A percentile compares a stretch with the other conserved stretches of the same genome.
Evolutionary conservation across 1,140 invertebrate species (phyloP).

Genomic region (Apocrypta bakeri): DNA sequence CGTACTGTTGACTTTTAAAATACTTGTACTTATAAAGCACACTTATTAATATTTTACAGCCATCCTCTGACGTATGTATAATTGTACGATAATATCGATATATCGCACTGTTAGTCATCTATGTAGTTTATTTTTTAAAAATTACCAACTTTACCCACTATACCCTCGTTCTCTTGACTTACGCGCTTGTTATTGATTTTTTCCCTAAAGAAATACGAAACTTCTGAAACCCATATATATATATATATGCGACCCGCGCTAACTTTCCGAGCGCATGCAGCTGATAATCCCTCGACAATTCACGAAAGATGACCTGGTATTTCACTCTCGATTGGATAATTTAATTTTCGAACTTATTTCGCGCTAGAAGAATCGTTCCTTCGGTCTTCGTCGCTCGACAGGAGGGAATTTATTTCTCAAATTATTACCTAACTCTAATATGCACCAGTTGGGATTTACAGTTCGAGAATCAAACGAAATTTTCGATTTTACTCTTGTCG

Average conservation of each 20-base stretch:
- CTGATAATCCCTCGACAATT: neutral
- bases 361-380: neutral
- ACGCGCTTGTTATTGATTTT: neutral
- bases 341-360: neutral
- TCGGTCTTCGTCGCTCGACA: conserved; percentile 23
- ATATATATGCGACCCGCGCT: neutral
- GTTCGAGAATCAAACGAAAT: conserved; percentile 6
- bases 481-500: neutral
- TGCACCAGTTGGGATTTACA: conserved; percentile 49
- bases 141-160: neutral
- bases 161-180: neutral
- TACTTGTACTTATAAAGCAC: neutral
- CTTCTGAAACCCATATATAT: neutral
- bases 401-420: neutral
- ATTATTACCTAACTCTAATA: neutral
- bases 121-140: neutral
- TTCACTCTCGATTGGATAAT: neutral
- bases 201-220: neutral
- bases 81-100: neutral
- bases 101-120: neutral
- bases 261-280: neutral
- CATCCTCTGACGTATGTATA: neutral
- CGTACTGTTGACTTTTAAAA: too few species aligned
- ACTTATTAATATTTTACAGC: neutral
- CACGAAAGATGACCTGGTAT: neutral